phyloP scores from a whole-genome alignment of 1,140 invertebrate species.

The Drosophila murphyi region DNA sequence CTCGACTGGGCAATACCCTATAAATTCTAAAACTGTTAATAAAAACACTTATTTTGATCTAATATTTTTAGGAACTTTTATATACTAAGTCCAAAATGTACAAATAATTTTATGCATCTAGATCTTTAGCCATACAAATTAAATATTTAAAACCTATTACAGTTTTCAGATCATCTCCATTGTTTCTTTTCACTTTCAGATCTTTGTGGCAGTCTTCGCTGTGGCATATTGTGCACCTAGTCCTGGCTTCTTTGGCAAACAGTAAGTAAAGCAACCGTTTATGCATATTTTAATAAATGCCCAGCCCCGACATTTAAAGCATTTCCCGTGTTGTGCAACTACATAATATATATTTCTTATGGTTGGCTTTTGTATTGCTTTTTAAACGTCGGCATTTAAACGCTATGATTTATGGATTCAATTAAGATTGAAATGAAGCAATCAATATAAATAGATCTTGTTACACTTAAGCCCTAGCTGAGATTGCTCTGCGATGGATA shows the following conservation, averaged over 20 bases:
- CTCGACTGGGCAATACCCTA: not conserved
- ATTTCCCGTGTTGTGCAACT: slow-evolving; percentile 67
- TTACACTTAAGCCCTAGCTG: slow-evolving; percentile 30
- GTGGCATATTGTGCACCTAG: slow-evolving; percentile 71
- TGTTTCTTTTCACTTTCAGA: slow-evolving; percentile 37
- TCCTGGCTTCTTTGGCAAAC: slow-evolving; percentile 81
- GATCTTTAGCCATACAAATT: too few relatives aligned
- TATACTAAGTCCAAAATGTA: too few relatives aligned
- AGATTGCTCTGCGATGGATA: too few relatives aligned
- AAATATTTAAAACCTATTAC: too few relatives aligned
- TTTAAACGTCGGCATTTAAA: slow-evolving; percentile 61
- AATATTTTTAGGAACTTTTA: too few relatives aligned
- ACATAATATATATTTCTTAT: slow-evolving; percentile 16
- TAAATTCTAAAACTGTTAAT: not conserved
- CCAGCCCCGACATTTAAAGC: slow-evolving; percentile 19
- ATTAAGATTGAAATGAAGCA: slow-evolving; percentile 66
- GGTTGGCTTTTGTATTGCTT: slow-evolving; percentile 55
- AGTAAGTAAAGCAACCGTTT: slow-evolving; percentile 58
- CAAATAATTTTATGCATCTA: too few relatives aligned
- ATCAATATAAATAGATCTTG: slow-evolving; percentile 59
- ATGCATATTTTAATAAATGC: slow-evolving; percentile 7
- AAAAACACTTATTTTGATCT: too few relatives aligned
- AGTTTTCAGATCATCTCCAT: not conserved
- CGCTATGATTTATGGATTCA: slow-evolving; percentile 61
- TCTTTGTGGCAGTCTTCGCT: slow-evolving; percentile 71